Evolutionary conservation across 2,797 vertebrate genomes (phyloP).

Genomic region (Syndactyla subalaris): DNA sequence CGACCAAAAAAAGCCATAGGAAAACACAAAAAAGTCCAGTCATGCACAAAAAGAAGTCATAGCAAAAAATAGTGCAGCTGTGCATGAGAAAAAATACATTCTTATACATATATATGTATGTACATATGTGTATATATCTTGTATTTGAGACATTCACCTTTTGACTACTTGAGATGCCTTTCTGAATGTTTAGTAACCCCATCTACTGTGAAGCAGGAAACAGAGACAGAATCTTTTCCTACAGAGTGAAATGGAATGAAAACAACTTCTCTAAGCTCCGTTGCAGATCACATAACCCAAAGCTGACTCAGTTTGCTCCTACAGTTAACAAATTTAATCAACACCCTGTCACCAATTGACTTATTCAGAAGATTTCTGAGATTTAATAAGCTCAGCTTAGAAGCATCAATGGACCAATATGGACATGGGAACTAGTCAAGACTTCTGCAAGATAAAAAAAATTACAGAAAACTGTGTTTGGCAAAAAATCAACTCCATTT

Average conservation of each 20-base stretch:
- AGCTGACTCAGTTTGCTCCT: not conserved
- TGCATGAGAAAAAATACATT: not conserved
- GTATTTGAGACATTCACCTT: not conserved
- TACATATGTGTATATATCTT: not conserved
- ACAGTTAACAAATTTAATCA: slow-evolving; percentile 28
- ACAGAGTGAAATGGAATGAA: not conserved
- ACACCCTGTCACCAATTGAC: not conserved
- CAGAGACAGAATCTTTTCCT: not conserved
- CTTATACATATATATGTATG: too few relatives aligned
- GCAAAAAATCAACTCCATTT: not conserved
- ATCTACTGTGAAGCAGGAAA: not conserved
- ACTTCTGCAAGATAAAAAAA: not conserved
- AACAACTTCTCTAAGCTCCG: not conserved
- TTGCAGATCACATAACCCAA: not conserved
- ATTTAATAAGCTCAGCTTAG: slow-evolving; percentile 3
- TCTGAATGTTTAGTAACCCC: not conserved
- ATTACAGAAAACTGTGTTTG: not conserved
- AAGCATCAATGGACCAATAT: not conserved
- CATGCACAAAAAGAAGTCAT: not conserved
- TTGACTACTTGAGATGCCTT: not conserved
- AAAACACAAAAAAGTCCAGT: not conserved
- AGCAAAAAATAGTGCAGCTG: not conserved
- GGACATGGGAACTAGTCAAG: not conserved
- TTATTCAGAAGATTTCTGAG: not conserved
- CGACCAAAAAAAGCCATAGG: not conserved